A percentile compares a stretch with the other conserved stretches of the same genome.
Evolutionary conservation across 2,888 invertebrate genomes (phyloP).

Genomic region (Hyposoter didymator): DNA sequence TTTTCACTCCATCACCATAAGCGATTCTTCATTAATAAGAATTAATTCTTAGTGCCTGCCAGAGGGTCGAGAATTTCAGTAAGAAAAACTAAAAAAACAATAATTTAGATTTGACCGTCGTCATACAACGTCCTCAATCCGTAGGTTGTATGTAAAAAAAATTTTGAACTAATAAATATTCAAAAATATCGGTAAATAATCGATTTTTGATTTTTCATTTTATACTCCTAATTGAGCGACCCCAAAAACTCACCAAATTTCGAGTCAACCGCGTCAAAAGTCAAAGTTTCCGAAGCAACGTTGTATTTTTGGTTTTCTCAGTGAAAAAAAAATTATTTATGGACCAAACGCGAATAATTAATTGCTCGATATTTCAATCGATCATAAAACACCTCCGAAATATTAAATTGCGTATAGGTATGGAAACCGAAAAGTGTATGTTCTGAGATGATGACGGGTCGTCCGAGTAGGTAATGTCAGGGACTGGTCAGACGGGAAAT

Average conservation of each 20-base stretch:
- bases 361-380: neutral
- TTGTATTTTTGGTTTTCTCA: too few species aligned
- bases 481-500: conserved; percentile 50
- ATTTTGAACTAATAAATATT: too few species aligned
- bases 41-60: neutral
- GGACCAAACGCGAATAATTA: neutral
- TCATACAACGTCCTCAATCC: too few species aligned
- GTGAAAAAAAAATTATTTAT: neutral
- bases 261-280: too few species aligned
- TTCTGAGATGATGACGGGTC: conserved; percentile 4
- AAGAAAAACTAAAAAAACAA: too few species aligned
- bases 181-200: too few species aligned
- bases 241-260: too few species aligned
- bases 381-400: neutral
- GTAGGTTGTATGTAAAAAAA: too few species aligned
- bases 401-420: neutral
- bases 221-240: too few species aligned
- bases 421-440: neutral
- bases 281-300: too few species aligned
- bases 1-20: neutral
- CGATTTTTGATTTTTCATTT: too few species aligned
- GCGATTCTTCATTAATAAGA: conserved; percentile 10
- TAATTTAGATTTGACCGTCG: too few species aligned
- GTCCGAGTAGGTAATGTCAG: conserved; percentile 48
- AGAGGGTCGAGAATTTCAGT: neutral